A percentile compares a stretch with the other conserved stretches of the same genome.
phyloP scores from a whole-genome alignment of 2,888 invertebrate species.

The Papilio elwesi region DNA sequence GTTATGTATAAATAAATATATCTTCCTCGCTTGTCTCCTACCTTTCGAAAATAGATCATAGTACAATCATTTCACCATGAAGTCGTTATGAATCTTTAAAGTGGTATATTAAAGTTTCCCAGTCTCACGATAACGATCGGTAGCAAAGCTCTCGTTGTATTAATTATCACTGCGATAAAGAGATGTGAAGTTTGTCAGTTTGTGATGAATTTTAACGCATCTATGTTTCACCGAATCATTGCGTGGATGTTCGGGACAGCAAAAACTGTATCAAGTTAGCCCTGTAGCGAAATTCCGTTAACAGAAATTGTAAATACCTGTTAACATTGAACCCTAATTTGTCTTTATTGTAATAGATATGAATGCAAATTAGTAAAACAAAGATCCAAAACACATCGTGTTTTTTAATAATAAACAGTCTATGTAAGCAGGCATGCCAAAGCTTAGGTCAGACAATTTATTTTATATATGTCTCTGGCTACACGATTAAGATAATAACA shows the following conservation, averaged over 20 bases:
- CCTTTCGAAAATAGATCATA: no score
- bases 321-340: no score
- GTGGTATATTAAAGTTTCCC: conserved; percentile 46
- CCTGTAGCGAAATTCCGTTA: not conserved
- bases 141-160: conserved; percentile 54
- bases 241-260: not conserved
- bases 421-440: no score
- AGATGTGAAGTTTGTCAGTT: conserved; percentile 55
- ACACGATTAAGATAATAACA: not conserved
- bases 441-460: no score
- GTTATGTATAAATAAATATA: no score
- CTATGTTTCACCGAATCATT: not conserved
- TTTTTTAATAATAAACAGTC: no score
- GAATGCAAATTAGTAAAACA: no score
- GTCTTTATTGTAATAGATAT: no score
- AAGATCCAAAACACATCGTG: no score
- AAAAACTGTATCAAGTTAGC: not conserved
- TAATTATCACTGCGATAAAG: conserved; percentile 60
- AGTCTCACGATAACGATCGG: conserved; percentile 56
- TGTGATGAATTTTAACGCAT: conserved; percentile 23
- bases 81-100: not conserved
- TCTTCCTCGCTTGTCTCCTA: no score
- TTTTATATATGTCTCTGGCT: no score
- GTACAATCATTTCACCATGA: not conserved
- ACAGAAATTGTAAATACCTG: no score